A percentile compares a stretch with the other conserved stretches of the same genome.
Evolutionary conservation across 30 jellyfish, hydroid and myxozoan species (phyloP).

Genomic region (Aurelia coerulea): DNA sequence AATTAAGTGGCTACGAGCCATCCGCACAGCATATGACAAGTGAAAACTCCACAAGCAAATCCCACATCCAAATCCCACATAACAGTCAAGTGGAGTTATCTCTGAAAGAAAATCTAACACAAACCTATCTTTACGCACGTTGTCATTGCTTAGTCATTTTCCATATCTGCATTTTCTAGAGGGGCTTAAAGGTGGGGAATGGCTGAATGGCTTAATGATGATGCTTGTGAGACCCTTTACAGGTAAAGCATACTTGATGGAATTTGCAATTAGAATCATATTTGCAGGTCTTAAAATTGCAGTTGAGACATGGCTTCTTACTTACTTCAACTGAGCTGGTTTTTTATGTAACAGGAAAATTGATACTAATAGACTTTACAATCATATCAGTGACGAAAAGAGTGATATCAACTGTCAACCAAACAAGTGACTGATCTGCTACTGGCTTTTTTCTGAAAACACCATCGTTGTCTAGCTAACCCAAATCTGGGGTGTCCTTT

Average conservation of each 20-base stretch:
- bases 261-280: background rate
- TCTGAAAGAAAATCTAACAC: no score
- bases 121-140: no score
- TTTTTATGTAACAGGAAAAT: no score
- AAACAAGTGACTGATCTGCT: background rate
- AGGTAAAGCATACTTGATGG: background rate
- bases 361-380: no score
- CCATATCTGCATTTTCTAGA: no score
- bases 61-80: background rate
- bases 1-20: no score
- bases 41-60: no score
- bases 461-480: background rate
- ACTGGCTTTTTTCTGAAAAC: conserved; percentile 13
- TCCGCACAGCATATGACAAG: no score
- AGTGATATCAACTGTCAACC: background rate
- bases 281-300: background rate
- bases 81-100: background rate
- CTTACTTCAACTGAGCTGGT: background rate
- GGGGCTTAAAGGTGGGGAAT: no score
- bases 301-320: background rate
- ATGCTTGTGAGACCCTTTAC: background rate
- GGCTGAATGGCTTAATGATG: background rate
- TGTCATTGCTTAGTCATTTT: no score
- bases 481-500: background rate
- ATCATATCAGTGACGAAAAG: background rate